A percentile compares a stretch with the other conserved stretches of the same genome.
Evolutionary conservation across 2,888 invertebrate species (phyloP).

Genomic region (Listrodromus nycthemerus): DNA sequence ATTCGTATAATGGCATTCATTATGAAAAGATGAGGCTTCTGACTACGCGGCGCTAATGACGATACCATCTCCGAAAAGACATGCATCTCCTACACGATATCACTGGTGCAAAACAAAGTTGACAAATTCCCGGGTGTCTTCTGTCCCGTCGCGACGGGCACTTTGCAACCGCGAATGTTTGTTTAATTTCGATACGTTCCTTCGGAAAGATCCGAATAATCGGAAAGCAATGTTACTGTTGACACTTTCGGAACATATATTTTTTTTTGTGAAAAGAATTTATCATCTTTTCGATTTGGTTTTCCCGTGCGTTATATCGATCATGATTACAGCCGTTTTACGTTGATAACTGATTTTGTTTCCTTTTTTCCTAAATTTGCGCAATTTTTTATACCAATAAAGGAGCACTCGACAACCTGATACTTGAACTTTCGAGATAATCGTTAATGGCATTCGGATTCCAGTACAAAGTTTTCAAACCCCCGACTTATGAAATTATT

Average conservation of each 20-base stretch:
- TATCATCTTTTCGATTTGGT: background rate
- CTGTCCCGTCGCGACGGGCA: background rate
- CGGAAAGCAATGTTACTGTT: background rate
- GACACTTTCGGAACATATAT: background rate
- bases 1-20: conserved; percentile 16
- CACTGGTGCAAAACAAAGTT: background rate
- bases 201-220: background rate
- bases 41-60: conserved; percentile 14
- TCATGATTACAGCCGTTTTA: no score
- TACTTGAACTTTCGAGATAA: background rate
- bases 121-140: background rate
- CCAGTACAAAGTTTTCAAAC: background rate
- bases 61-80: conserved; percentile 20
- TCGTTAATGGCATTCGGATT: background rate
- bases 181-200: background rate
- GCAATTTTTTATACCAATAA: background rate
- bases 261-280: background rate
- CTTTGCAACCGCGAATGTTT: background rate
- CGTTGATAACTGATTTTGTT: no score
- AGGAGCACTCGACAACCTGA: background rate
- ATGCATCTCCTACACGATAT: background rate
- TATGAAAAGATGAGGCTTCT: conserved; percentile 1
- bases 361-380: no score
- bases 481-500: background rate
- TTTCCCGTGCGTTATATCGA: no score